These are phyloP conservation scores for Piprites chloris DNA, from an alignment of 2,113 vertebrate species.

Conservation along the genomic window DNA sequence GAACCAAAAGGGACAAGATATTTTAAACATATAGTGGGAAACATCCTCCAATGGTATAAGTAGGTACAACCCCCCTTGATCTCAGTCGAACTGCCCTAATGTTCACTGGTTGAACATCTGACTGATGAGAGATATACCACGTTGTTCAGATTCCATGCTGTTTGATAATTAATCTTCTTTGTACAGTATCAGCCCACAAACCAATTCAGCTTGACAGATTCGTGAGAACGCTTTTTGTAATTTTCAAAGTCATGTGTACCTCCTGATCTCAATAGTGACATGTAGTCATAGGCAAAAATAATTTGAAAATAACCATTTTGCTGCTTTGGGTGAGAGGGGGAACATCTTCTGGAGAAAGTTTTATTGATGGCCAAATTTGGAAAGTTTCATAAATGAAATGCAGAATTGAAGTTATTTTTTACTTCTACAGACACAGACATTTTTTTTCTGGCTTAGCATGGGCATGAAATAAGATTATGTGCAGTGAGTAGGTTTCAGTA, in stretches of 20 bases:
- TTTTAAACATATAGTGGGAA: not conserved
- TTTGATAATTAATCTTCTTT: constrained; percentile 46
- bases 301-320: not conserved
- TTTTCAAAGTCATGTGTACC: not conserved
- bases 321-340: not conserved
- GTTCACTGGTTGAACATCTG: not conserved
- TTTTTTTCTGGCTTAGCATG: not conserved
- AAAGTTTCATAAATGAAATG: not conserved
- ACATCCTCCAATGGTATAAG: not conserved
- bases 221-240: not conserved
- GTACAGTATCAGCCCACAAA: constrained; percentile 27
- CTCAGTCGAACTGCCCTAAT: not conserved
- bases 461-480: not conserved
- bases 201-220: constrained; percentile 16
- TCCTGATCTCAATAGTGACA: not conserved
- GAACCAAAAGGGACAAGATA: constrained; percentile 1
- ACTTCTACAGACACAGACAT: not conserved
- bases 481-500: not conserved
- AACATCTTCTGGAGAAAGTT: not conserved
- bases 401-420: not conserved
- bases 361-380: not conserved
- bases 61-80: not conserved
- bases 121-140: not conserved
- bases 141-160: not conserved
- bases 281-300: not conserved